Evolutionary conservation across 2,888 invertebrate genomes (phyloP).

Genomic region (Byasa hedistus): DNA sequence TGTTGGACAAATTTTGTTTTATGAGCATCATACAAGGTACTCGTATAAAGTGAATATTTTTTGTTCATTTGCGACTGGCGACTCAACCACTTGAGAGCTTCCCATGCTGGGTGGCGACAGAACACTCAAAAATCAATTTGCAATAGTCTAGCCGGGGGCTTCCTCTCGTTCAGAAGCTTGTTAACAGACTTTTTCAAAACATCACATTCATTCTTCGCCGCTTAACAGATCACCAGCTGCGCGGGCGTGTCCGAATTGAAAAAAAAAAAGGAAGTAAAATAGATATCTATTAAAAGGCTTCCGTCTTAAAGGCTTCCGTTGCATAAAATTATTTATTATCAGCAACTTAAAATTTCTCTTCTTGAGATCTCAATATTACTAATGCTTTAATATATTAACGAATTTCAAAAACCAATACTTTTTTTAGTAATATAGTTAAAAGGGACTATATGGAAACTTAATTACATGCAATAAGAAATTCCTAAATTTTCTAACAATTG

Average conservation of each 20-base stretch:
- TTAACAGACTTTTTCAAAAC: slow-evolving; percentile 46
- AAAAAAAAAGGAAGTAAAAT: slow-evolving; percentile 49
- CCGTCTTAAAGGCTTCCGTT: slow-evolving; percentile 40
- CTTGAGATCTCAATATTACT: background rate
- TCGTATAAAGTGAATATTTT: slow-evolving; percentile 41
- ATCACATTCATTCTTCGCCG: slow-evolving; percentile 42
- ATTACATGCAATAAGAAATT: no score
- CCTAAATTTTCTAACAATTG: no score
- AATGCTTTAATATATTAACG: background rate
- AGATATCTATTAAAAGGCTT: slow-evolving; percentile 47
- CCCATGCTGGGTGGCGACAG: slow-evolving; percentile 78
- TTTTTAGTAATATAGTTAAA: no score
- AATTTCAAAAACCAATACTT: background rate
- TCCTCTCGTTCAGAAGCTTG: slow-evolving; percentile 51
- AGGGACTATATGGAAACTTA: no score
- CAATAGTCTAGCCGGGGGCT: slow-evolving; percentile 70
- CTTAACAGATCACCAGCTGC: slow-evolving; percentile 55
- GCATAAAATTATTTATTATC: slow-evolving; percentile 37
- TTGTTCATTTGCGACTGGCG: slow-evolving; percentile 52
- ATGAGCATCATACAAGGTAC: slow-evolving; percentile 47
- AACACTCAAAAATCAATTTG: slow-evolving; percentile 73
- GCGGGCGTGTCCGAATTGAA: slow-evolving; percentile 58
- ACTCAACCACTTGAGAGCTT: slow-evolving; percentile 59
- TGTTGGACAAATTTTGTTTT: background rate
- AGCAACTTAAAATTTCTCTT: slow-evolving; percentile 28